Conservation (phyloP, 2,113 vertebrate genomes). For the Lates calcarifer region DNA sequence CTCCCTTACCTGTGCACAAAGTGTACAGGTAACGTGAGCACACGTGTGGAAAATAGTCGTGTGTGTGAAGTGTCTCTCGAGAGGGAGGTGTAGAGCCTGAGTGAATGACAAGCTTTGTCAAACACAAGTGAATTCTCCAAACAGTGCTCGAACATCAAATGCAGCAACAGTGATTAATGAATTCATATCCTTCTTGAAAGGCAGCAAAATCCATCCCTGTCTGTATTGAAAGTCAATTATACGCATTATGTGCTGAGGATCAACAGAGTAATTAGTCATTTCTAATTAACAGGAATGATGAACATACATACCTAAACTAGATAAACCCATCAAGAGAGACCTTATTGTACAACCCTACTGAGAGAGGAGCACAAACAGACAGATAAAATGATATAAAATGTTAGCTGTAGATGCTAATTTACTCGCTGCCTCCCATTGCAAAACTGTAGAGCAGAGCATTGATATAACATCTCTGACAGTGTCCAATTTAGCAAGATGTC, state of each 20-base stretch:
- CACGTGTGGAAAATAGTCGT: not conserved
- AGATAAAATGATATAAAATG: constrained; percentile 18
- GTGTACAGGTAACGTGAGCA: not conserved
- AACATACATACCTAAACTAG: constrained; percentile 43
- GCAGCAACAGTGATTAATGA: constrained; percentile 38
- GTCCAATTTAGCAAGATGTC: constrained; percentile 37
- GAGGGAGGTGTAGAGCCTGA: not conserved
- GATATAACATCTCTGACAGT: constrained; percentile 45
- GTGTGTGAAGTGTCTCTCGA: not conserved
- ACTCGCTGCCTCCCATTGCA: constrained; percentile 30
- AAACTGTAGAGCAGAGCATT: constrained; percentile 27
- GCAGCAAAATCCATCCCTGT: constrained; percentile 40
- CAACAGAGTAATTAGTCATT: constrained; percentile 62
- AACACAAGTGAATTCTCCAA: constrained; percentile 10
- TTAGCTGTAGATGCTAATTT: constrained; percentile 33
- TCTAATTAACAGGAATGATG: constrained; percentile 58
- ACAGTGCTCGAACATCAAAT: constrained; percentile 20
- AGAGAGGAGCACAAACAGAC: constrained; percentile 34
- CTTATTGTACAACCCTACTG: constrained; percentile 14
- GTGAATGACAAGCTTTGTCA: constrained; percentile 25
- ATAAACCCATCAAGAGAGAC: constrained; percentile 51
- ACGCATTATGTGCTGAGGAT: constrained; percentile 53
- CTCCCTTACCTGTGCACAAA: constrained; percentile 77
- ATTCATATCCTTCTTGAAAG: constrained; percentile 44
- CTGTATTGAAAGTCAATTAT: constrained; percentile 55